phyloP scores from a whole-genome alignment of 2,113 vertebrate species.

The Aegotheles bennettii region DNA sequence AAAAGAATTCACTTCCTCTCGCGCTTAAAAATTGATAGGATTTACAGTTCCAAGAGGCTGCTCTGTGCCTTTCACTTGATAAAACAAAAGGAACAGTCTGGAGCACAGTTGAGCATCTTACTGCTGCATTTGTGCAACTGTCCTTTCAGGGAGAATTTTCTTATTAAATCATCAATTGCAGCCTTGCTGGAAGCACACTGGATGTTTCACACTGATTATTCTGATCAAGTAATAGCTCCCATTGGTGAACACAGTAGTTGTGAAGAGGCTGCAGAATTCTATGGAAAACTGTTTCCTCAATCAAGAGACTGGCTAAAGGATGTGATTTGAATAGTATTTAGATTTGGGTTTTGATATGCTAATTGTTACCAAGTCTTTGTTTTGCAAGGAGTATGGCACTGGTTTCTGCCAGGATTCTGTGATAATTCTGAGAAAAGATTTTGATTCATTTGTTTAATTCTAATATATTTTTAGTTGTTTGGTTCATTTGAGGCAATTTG shows the following conservation, averaged over 20 bases:
- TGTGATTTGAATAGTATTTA: slow-evolving; percentile 13
- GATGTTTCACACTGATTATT: not conserved
- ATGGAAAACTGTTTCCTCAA: not conserved
- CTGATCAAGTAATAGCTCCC: not conserved
- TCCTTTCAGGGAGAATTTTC: slow-evolving; percentile 21
- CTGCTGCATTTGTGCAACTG: not conserved
- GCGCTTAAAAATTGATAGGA: not conserved
- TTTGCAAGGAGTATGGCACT: not conserved
- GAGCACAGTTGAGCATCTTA: not conserved
- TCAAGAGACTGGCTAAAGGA: not conserved
- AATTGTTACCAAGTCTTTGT: not conserved
- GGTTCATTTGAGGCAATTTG: not conserved
- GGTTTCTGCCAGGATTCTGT: not conserved
- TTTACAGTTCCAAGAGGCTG: not conserved
- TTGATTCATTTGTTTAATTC: not conserved
- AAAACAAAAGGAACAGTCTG: not conserved
- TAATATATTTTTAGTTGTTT: not conserved
- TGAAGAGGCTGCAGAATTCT: slow-evolving; percentile 36
- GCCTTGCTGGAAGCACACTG: not conserved
- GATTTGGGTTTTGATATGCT: slow-evolving; percentile 1
- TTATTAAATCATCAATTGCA: not conserved
- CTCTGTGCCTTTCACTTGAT: not conserved
- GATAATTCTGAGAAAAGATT: not conserved
- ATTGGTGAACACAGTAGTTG: not conserved
- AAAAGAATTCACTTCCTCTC: not conserved